Evolutionary conservation across 1,140 invertebrate species (phyloP).

Genomic region (Telenomus remus): DNA sequence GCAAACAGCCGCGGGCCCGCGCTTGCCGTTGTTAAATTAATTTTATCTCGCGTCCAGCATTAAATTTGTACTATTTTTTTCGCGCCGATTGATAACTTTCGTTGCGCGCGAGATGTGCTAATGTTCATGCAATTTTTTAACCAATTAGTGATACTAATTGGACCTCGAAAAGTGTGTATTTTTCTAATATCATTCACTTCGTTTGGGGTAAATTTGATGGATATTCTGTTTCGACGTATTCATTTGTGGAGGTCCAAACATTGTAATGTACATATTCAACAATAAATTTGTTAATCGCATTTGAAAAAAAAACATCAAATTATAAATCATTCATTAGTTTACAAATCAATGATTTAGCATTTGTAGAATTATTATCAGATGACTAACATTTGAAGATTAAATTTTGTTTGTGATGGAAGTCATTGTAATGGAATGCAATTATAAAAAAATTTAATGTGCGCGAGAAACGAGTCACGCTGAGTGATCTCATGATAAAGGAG

Average conservation of each 20-base stretch:
- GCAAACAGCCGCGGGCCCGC: conserved; percentile 69
- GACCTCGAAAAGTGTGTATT: neutral
- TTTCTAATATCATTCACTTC: neutral
- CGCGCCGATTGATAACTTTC: conserved; percentile 26
- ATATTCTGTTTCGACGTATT: neutral
- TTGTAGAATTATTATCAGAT: too few species aligned
- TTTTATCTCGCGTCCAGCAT: conserved; percentile 73
- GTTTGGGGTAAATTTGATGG: neutral
- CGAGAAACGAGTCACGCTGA: neutral
- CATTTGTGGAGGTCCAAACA: neutral
- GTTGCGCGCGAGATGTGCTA: neutral
- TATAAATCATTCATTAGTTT: too few species aligned
- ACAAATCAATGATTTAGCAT: too few species aligned
- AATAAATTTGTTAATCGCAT: too few species aligned
- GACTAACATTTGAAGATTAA: too few species aligned
- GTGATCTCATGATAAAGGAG: neutral
- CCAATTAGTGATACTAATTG: conserved; percentile 28
- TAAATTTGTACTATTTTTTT: conserved; percentile 66
- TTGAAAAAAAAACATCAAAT: too few species aligned
- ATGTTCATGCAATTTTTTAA: neutral
- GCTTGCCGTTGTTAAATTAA: conserved; percentile 74
- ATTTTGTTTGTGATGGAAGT: too few species aligned
- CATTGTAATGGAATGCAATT: too few species aligned
- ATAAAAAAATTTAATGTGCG: neutral
- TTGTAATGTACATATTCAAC: neutral